Base-by-base conservation (phyloP, 1,140 invertebrate species). In the Papilio xuthus region DNA sequence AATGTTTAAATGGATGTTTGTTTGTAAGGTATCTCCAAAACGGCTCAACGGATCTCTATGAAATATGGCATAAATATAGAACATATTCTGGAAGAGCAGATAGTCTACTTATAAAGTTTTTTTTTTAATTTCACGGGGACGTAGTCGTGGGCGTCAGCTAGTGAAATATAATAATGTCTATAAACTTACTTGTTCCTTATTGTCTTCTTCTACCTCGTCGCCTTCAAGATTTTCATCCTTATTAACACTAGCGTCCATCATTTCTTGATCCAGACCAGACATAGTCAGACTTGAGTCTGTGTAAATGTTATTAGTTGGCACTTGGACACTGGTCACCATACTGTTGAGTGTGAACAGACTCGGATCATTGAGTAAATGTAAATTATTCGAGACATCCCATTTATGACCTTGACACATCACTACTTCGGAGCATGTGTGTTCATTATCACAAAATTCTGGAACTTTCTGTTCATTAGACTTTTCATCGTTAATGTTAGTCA, bases 331-430 rank as follows among this genome's bases (percentile, higher is more conserved):
- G 0, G 89, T 93, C 63, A 91, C 92, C 90, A 95, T 95, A 83
- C 94, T 94, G 79, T 95, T 95, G 60, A 95, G 88, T 28, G 95
- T 92, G 76, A 94, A 91, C n/a, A 94, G 50, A 82, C 89, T 92
- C 0, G 95, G 95, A 73, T 95, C 94, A 70, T 94, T 94, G 37
- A 95, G 88, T 77, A 95, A 90, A 63, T 95, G 94, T 41, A 95
- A 85, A 79, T 95, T 95, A 71, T 95, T 95, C 0, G 94, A 94
- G 13, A 95, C 92, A 78, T 95, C 95, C 95, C 95, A 95, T 15
- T 94, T 94, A 86, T 95, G 94, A 0, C 95, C 95, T 83, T 95
- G 95, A 32, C 93, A 89, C 79, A 95, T 85, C 0, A 95, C 82
- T 10, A 94, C 89, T 42, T 95, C 92, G 0, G 90, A 89, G 79